Base-by-base conservation (phyloP, 2,113 vertebrate genomes). In the Nothobranchius furzeri region DNA sequence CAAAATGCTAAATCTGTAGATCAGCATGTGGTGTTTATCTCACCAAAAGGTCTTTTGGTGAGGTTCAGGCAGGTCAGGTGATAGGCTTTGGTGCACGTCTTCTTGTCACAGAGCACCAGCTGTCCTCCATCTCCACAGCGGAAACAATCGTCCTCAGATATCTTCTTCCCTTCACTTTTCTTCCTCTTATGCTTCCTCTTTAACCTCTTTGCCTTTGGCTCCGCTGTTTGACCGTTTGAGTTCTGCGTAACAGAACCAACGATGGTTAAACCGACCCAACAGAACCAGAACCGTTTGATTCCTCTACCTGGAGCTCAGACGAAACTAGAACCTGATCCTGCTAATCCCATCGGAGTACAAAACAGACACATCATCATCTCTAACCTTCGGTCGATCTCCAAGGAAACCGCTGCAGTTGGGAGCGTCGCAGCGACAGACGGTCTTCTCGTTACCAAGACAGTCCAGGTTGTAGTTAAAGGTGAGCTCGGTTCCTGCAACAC, bases 381-480 rank as follows among this genome's bases (percentile, higher is more conserved):
- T 89, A 85, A 95, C 98, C 95, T 99, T 99, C 10, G 98, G 98
- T 59, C 98, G 91, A 86, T 98, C 98, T 4, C 98, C 98, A 0
- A 99, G 95, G 80, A 99, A 99, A 1, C 97, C 98, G 35, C 98
- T 99, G 85, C 98, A 99, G 90, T 99, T 99, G 11, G 97, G 93
- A 5, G 98, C 96, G 0, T 93, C 98, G 12, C 97, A 99, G 75
- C 94, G 95, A 83, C 98, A 99, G 53, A 95, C 94, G 0, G 96
- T 98, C 81, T 99, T 99, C 86, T 99, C 98, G 5, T 99, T 99
- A 9, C 98, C 98, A 67, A 99, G 91, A 73, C 97, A 99, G 81
- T 99, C 98, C 20, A 99, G 92, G 84, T 99, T 99, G 87, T 99
- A 99, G 85, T 99, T 99, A 63, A 99, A 99, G 42, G 98, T 99